Conservation (phyloP, 2,888 invertebrate species). For the Pteria penguin region DNA sequence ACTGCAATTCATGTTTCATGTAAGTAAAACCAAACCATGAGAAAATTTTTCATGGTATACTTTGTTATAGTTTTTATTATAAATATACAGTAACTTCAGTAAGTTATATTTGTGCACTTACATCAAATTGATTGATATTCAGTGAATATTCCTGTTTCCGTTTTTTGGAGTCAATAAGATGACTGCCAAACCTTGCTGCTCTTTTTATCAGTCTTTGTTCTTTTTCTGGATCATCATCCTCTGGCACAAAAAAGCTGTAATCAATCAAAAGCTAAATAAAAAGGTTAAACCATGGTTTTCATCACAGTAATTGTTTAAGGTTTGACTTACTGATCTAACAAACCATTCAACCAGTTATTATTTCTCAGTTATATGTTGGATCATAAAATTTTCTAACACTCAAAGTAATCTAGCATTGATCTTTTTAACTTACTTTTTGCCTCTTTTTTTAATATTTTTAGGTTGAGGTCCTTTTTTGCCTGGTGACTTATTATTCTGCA, state of each 20-base stretch:
- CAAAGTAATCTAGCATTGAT: too few relatives aligned
- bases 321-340: too few relatives aligned
- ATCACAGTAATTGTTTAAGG: too few relatives aligned
- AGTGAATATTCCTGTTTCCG: slow-evolving; percentile 62
- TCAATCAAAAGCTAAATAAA: too few relatives aligned
- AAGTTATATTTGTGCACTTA: slow-evolving; percentile 50
- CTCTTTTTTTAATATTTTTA: slow-evolving; percentile 39
- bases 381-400: too few relatives aligned
- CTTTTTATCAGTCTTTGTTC: slow-evolving; percentile 83
- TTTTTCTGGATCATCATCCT: slow-evolving; percentile 67
- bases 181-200: slow-evolving; percentile 89
- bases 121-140: slow-evolving; percentile 68
- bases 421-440: slow-evolving; percentile 37
- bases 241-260: slow-evolving; percentile 47
- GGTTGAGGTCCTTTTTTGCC: slow-evolving; percentile 3
- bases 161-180: slow-evolving; percentile 56
- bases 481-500: slow-evolving; percentile 4
- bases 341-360: too few relatives aligned
- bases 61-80: too few relatives aligned
- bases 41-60: neutral
- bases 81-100: too few relatives aligned
- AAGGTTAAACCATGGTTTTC: too few relatives aligned
- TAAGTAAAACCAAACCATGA: neutral
- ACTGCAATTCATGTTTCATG: neutral
- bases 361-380: too few relatives aligned